Evolutionary conservation across 1,140 invertebrate species (phyloP).

Genomic region (Heliothis subflexa): DNA sequence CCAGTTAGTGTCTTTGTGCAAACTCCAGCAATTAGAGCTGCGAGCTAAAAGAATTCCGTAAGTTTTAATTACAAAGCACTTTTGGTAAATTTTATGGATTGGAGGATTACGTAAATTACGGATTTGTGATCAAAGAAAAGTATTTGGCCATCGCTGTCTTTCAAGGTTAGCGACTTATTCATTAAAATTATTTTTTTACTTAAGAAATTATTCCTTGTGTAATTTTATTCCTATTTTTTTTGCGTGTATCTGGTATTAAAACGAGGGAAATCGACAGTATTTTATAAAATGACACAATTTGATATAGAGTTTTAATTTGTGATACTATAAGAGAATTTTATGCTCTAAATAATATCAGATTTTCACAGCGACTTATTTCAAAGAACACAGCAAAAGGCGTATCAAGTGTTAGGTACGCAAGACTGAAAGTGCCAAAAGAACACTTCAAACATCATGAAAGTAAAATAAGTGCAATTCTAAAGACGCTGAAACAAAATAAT

Average conservation of each 20-base stretch:
- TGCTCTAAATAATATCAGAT: too few species aligned
- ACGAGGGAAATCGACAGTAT: too few species aligned
- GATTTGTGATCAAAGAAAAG: slow-evolving; percentile 16
- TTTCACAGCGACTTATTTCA: too few species aligned
- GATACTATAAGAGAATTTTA: too few species aligned
- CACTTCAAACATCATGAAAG: too few species aligned
- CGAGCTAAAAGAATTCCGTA: slow-evolving; percentile 3
- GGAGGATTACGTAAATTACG: not conserved
- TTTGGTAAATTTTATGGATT: slow-evolving; percentile 21
- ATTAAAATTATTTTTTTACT: slow-evolving; percentile 12
- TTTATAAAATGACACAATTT: too few species aligned
- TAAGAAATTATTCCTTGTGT: not conserved
- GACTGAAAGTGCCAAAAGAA: too few species aligned
- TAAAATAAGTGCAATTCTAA: not conserved
- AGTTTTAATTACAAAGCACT: slow-evolving; percentile 5
- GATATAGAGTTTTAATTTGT: too few species aligned
- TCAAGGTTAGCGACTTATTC: not conserved
- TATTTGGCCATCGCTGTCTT: slow-evolving; percentile 7
- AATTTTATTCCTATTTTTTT: too few species aligned
- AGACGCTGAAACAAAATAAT: not conserved
- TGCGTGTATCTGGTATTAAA: too few species aligned
- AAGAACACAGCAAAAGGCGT: too few species aligned
- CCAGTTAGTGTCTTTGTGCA: not conserved
- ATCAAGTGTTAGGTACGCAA: too few species aligned
- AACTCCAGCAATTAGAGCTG: not conserved